A percentile compares a stretch with the other conserved stretches of the same genome.
phyloP scores from a whole-genome alignment of 2,888 invertebrate species.

The Magallana nippona region DNA sequence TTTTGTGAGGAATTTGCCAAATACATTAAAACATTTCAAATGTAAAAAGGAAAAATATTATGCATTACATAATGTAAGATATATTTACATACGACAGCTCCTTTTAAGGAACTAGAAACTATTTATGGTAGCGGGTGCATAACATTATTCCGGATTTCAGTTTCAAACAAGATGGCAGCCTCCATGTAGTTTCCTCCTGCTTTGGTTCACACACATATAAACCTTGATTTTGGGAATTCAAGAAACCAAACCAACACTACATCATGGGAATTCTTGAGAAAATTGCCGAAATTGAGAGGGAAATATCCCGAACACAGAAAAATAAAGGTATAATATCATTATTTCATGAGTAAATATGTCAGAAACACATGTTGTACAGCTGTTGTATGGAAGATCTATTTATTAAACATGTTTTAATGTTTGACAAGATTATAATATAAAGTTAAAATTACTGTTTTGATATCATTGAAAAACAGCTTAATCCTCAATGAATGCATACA shows the following conservation, averaged over 20 bases:
- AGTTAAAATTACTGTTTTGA: too few species aligned
- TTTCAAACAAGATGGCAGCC: conserved; percentile 18
- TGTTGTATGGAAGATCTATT: too few species aligned
- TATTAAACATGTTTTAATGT: background rate
- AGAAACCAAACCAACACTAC: background rate
- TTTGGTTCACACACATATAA: background rate
- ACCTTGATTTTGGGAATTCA: background rate
- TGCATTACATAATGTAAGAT: too few species aligned
- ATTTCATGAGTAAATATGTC: too few species aligned
- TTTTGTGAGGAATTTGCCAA: too few species aligned
- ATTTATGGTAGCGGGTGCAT: background rate
- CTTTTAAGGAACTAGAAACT: background rate
- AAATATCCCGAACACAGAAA: conserved; percentile 98
- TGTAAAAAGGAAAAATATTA: too few species aligned
- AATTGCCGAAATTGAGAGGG: conserved; percentile 98
- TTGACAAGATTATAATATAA: too few species aligned
- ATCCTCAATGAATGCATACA: too few species aligned
- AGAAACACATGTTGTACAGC: too few species aligned
- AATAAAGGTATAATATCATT: conserved; percentile 92
- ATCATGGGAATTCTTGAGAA: conserved; percentile 98
- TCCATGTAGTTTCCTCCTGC: background rate
- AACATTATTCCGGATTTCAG: background rate
- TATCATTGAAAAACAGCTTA: too few species aligned
- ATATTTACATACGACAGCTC: too few species aligned
- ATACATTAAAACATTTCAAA: too few species aligned